These are phyloP conservation scores for Anguilla megastoma DNA, from an alignment of 2,797 vertebrate species.

Conservation along the genomic window DNA sequence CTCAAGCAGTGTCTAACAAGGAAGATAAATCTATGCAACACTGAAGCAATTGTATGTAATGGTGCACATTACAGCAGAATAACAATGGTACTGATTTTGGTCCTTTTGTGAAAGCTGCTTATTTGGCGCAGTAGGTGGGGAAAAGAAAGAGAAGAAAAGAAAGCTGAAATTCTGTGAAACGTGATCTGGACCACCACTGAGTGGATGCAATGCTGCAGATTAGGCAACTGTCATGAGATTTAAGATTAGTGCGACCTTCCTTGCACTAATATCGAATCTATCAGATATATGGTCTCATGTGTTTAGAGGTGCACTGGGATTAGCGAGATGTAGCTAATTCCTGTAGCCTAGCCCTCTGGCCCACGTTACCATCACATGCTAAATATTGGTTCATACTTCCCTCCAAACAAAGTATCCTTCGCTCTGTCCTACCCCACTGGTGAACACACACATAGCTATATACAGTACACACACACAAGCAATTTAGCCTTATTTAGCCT, in stretches of 20 bases:
- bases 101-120: not conserved
- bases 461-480: too few relatives aligned
- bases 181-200: not conserved
- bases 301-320: too few relatives aligned
- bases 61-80: slow-evolving; percentile 8
- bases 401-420: too few relatives aligned
- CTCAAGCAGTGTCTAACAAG: slow-evolving; percentile 18
- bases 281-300: too few relatives aligned
- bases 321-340: too few relatives aligned
- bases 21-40: not conserved
- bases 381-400: too few relatives aligned
- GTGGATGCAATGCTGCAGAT: not conserved
- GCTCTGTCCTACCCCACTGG: too few relatives aligned
- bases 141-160: not conserved
- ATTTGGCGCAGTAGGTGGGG: not conserved
- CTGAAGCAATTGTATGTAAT: slow-evolving; percentile 8
- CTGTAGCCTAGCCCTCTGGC: too few relatives aligned
- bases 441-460: too few relatives aligned
- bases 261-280: not conserved
- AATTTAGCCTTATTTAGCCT: too few relatives aligned
- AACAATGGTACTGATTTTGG: slow-evolving; percentile 2
- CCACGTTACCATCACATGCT: too few relatives aligned
- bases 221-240: not conserved
- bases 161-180: not conserved
- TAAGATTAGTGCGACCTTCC: too few relatives aligned